A percentile compares a stretch with the other conserved stretches of the same genome.
These are phyloP conservation scores for Listrodromus nycthemerus DNA, from an alignment of 2,888 invertebrate genomes.

Conservation along the genomic window DNA sequence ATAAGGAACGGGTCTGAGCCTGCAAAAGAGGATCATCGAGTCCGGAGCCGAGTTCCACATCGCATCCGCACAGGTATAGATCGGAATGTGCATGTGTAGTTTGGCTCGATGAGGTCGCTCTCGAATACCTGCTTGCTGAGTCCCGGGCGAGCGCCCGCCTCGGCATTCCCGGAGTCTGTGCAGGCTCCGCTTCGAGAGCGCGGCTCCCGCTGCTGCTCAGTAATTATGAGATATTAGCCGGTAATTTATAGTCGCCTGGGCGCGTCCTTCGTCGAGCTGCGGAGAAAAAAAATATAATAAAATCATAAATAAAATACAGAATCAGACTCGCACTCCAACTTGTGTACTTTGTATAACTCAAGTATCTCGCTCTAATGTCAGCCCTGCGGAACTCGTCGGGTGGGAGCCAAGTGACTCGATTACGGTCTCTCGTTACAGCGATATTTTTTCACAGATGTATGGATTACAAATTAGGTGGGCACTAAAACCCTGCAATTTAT, in stretches of 20 bases:
- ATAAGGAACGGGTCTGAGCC: constrained; percentile 35
- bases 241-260: constrained; percentile 80
- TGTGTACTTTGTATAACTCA: constrained; percentile 12
- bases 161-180: constrained; percentile 52
- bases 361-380: not conserved
- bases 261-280: constrained; percentile 70
- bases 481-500: not conserved
- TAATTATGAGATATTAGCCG: constrained; percentile 82
- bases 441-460: constrained; percentile 18
- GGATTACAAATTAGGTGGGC: not conserved
- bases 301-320: constrained; percentile 21
- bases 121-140: constrained; percentile 77
- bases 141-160: constrained; percentile 54
- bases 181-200: constrained; percentile 24
- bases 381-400: constrained; percentile 24
- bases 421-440: constrained; percentile 17
- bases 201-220: constrained; percentile 68
- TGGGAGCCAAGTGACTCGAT: constrained; percentile 1
- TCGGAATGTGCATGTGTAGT: constrained; percentile 31
- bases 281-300: constrained; percentile 8
- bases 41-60: constrained; percentile 18
- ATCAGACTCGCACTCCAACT: constrained; percentile 62
- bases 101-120: constrained; percentile 55
- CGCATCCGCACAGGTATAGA: constrained; percentile 31
- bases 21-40: constrained; percentile 23